phyloP scores from a whole-genome alignment of 2,797 vertebrate species.

The Gallinago nigripennis region DNA sequence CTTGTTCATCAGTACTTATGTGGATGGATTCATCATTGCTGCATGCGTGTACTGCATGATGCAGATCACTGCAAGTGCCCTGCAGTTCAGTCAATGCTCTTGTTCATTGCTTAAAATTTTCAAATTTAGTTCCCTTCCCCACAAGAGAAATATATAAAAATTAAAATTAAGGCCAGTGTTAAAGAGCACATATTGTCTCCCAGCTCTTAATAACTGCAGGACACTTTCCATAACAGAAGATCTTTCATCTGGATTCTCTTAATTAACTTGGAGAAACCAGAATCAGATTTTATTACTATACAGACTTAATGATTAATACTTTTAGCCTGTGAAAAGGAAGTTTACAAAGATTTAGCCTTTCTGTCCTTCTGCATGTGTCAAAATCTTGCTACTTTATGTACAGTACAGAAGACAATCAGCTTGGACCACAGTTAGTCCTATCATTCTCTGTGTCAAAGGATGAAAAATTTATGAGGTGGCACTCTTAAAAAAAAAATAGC shows the following conservation, averaged over 20 bases:
- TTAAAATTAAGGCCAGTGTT: slow-evolving; percentile 34
- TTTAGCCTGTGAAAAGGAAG: slow-evolving; percentile 13
- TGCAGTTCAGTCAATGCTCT: neutral
- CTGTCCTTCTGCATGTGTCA: neutral
- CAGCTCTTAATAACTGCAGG: neutral
- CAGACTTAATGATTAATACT: slow-evolving; percentile 13
- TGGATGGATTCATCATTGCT: neutral
- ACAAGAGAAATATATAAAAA: neutral
- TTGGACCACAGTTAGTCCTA: neutral
- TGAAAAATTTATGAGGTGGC: neutral
- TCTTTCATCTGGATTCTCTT: neutral
- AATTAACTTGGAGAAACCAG: slow-evolving; percentile 28
- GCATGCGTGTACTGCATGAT: neutral
- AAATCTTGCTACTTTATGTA: neutral
- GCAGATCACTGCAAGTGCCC: neutral
- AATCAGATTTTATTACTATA: neutral
- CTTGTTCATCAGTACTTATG: neutral
- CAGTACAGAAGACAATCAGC: neutral
- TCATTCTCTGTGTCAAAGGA: neutral
- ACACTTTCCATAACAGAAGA: neutral
- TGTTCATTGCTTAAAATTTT: neutral
- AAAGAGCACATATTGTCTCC: neutral
- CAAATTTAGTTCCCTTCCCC: neutral
- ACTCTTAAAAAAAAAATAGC: neutral
- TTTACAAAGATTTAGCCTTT: neutral